Conservation (phyloP, 2,797 vertebrate genomes). For the Pristis pectinata region DNA sequence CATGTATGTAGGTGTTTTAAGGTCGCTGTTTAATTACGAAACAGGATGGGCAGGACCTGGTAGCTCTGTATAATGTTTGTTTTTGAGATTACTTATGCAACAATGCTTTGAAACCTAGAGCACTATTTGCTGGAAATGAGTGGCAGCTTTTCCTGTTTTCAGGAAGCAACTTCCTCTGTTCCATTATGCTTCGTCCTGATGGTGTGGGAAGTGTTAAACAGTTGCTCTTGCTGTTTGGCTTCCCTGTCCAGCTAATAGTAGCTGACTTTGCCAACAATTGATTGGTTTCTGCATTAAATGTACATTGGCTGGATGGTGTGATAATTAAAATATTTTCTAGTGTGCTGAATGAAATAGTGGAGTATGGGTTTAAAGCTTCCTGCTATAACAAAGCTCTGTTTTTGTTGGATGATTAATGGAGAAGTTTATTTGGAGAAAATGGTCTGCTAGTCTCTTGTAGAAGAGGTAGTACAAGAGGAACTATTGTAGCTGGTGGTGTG, state of each 20-base stretch:
- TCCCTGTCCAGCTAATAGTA: not conserved
- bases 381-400: not conserved
- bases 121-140: not conserved
- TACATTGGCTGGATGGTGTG: no score
- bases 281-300: no score
- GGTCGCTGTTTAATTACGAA: not conserved
- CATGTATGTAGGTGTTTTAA: not conserved
- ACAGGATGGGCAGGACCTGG: not conserved
- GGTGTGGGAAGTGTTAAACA: not conserved
- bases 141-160: not conserved
- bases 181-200: not conserved
- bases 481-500: not conserved
- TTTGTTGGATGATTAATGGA: not conserved
- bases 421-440: not conserved
- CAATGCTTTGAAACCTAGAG: not conserved
- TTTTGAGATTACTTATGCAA: not conserved
- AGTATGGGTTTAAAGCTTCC: no score
- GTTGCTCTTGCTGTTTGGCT: not conserved
- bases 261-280: no score
- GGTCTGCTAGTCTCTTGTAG: not conserved
- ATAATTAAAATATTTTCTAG: no score
- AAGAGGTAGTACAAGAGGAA: not conserved
- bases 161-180: not conserved
- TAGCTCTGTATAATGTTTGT: not conserved
- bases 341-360: no score